Evolutionary conservation across 2,113 vertebrate genomes (phyloP), one percentile per base, ranked within the genome.

Genomic region (Oreochromis niloticus): DNA sequence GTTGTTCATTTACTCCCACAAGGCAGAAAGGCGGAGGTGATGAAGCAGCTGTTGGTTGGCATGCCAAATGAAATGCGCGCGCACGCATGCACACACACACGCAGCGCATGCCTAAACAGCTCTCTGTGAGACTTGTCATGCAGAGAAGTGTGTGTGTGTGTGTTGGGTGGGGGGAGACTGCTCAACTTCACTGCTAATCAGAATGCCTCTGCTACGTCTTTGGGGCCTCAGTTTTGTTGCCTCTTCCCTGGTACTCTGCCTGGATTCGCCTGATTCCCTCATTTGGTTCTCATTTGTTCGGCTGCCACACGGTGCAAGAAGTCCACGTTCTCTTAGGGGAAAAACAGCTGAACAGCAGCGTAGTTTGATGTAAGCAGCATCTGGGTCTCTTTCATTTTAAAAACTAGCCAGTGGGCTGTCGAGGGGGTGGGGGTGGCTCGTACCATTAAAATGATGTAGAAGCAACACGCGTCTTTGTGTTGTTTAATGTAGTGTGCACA

Each of bases 1-100:
- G 94, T 92, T 95, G 92, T 94, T 95, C 92, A 94, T 95, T 94
- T 92, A 91, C 92, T 96, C 93, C 93, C 92, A 95, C 94, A 93
- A 93, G 92, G 92, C 91, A 88, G 71, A 93, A 86, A 94, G 93
- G 91, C 90, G 81, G 92, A 94, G 93, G 93, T 95, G 93, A 93
- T 89, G 91, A 92, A 94, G 95, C 95, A 95, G 94, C 95, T 95
- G 94, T 92, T 94, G 94, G 85, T 84, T 89, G 90, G 94, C 95
- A 94, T 94, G 91, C 93, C 92, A 94, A 96, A 94, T 89, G 90
- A 90, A 83, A 91, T 27, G 52, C 13, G 27, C 79, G 24, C 80
- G 81, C 88, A 89, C 19, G 48, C 27, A 41, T 81, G 24, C 81
- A 75, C 85, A 87, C 87, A 48, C 85, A 50, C 85, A 85, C 84